A percentile compares a stretch with the other conserved stretches of the same genome.
These are phyloP conservation scores for Sebastes variabilis DNA, from an alignment of 2,797 vertebrate genomes.

Conservation along the genomic window DNA sequence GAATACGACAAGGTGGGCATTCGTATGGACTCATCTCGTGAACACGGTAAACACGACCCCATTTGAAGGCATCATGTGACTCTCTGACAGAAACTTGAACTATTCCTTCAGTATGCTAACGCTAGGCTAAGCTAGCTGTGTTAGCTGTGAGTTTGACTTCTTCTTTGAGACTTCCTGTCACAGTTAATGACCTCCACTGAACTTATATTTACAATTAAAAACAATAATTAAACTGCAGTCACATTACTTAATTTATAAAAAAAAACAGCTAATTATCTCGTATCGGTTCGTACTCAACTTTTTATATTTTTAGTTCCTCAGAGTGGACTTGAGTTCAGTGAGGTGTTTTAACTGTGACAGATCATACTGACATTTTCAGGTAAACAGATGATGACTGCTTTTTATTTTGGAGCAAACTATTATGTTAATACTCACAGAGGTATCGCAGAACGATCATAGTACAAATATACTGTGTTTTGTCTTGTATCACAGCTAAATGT, in stretches of 20 bases:
- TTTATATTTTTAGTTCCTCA: too few species aligned
- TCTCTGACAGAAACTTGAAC: background rate
- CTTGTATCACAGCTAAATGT: too few species aligned
- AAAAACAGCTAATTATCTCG: too few species aligned
- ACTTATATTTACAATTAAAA: background rate
- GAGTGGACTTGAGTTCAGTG: background rate
- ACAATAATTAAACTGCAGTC: background rate
- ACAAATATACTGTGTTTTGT: background rate
- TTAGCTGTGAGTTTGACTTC: background rate
- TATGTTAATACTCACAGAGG: background rate
- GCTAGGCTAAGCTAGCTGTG: background rate
- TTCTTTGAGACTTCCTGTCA: background rate
- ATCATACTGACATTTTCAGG: background rate
- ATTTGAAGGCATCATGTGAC: too few species aligned
- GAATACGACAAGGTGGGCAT: too few species aligned
- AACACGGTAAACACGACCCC: too few species aligned
- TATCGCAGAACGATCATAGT: background rate
- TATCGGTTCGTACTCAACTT: too few species aligned
- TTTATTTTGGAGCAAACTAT: background rate
- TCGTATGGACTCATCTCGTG: too few species aligned
- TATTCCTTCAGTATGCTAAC: background rate
- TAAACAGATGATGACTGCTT: background rate
- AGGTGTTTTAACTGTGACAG: background rate
- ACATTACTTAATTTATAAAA: background rate
- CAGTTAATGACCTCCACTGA: background rate